phyloP scores from a whole-genome alignment of 2,797 vertebrate genomes.

The Eulemur coronatus region DNA sequence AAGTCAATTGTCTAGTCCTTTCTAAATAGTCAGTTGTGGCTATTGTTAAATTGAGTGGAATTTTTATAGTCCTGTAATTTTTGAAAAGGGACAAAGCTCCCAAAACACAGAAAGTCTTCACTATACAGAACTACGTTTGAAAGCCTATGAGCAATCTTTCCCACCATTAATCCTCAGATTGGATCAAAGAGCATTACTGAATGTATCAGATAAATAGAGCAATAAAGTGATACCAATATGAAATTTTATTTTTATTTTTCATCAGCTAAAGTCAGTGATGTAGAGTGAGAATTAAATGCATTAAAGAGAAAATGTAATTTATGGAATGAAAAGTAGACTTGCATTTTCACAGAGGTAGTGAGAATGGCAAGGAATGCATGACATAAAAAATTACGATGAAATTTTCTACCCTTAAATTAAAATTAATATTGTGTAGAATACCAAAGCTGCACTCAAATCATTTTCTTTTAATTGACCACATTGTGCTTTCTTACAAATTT shows the following conservation, averaged over 20 bases:
- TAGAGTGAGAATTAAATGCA: conserved; percentile 41
- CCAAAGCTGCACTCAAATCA: conserved; percentile 29
- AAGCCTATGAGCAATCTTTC: neutral
- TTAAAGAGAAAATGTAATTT: conserved; percentile 25
- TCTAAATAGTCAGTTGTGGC: neutral
- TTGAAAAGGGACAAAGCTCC: neutral
- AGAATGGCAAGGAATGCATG: neutral
- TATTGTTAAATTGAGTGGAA: neutral
- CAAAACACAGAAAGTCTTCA: neutral
- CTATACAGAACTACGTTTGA: neutral
- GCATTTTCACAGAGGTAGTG: conserved; percentile 12
- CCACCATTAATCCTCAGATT: conserved; percentile 31
- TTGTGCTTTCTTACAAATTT: conserved; percentile 37
- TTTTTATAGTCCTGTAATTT: conserved; percentile 19
- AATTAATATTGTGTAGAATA: conserved; percentile 36
- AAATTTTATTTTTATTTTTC: conserved; percentile 55
- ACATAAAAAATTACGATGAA: conserved; percentile 34
- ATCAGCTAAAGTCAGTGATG: conserved; percentile 22
- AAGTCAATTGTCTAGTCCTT: neutral
- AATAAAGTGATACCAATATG: conserved; percentile 14
- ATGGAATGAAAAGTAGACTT: neutral
- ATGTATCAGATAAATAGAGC: conserved; percentile 42
- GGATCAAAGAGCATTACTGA: conserved; percentile 15
- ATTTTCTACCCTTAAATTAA: conserved; percentile 18
- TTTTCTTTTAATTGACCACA: conserved; percentile 60